Evolutionary conservation across 2,888 invertebrate genomes (phyloP).

Genomic region (Mylabris sibirica): DNA sequence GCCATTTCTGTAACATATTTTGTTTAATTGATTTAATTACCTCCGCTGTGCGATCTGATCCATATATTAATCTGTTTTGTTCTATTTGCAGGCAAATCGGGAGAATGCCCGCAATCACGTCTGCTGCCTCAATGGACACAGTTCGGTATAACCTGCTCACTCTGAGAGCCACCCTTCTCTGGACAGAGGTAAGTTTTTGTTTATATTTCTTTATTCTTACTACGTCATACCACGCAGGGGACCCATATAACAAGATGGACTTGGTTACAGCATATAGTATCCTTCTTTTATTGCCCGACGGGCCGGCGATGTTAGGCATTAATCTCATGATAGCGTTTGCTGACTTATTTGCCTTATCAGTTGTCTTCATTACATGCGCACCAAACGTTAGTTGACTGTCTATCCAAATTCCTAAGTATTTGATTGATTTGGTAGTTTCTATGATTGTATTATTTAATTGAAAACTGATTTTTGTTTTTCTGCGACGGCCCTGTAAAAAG

Average conservation of each 20-base stretch:
- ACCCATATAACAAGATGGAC: too few species aligned
- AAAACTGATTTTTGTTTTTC: background rate
- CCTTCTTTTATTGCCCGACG: too few species aligned
- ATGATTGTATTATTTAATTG: background rate
- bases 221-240: background rate
- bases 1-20: too few species aligned
- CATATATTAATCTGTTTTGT: background rate
- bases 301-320: background rate
- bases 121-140: background rate
- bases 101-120: conserved; percentile 9
- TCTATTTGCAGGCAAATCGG: conserved; percentile 3
- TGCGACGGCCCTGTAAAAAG: background rate
- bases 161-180: background rate
- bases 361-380: background rate
- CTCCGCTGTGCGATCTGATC: background rate
- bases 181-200: background rate
- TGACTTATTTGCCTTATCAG: background rate
- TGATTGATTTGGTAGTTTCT: background rate
- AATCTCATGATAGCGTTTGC: background rate
- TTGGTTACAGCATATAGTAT: too few species aligned
- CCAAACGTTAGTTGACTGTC: background rate
- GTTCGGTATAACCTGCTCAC: background rate
- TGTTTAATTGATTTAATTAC: background rate
- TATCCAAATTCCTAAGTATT: background rate
- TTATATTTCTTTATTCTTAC: background rate